Base-by-base conservation (phyloP, 2,797 vertebrate species). In the Philypnodon macrostomus region DNA sequence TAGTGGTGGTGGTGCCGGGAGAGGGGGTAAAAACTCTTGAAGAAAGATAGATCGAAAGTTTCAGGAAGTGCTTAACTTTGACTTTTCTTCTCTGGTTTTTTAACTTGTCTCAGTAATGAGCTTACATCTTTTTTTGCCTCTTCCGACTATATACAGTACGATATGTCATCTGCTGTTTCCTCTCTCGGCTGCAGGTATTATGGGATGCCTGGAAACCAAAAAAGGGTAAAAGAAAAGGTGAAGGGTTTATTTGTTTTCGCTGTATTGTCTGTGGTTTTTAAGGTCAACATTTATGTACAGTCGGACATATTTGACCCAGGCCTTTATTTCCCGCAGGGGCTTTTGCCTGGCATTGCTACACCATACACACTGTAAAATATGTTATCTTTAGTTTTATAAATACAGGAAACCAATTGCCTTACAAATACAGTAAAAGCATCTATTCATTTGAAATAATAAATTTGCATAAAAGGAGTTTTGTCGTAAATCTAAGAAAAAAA, bases 1-100 rank as follows among this genome's bases (percentile, higher is more conserved):
- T n/a, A n/a, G n/a, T n/a, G 74, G 48, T 73, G 57, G 60, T 68
- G 68, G 51, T 68, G 64, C n/a, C n/a, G n/a, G n/a, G n/a, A n/a
- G 63, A 66, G 75, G 80, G 74, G 76, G 78, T 79, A 83, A 81
- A 84, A 81, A 84, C 80, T 82, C 71, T 82, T 81, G 62, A 80
- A 80, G 80, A 86, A 75, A 73, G 73, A 85, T 65, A 79, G 79
- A 84, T 77, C 73, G 77, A 78, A 88, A 88, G 85, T 89, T 87
- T 89, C 73, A 81, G 80, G 80, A 85, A 87, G 82, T 83, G 82
- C 80, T 87, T 81, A 85, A 89, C 84, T 89, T 87, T 88, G 81
- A 84, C 80, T 83, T 81, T 81, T 84, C 71, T 75, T 81, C 75
- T 80, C 71, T 75, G 72, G 74, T 84, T 83, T 85, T 86, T 85